phyloP scores from a whole-genome alignment of 2,797 vertebrate species.

The Gymnothorax reevesii region DNA sequence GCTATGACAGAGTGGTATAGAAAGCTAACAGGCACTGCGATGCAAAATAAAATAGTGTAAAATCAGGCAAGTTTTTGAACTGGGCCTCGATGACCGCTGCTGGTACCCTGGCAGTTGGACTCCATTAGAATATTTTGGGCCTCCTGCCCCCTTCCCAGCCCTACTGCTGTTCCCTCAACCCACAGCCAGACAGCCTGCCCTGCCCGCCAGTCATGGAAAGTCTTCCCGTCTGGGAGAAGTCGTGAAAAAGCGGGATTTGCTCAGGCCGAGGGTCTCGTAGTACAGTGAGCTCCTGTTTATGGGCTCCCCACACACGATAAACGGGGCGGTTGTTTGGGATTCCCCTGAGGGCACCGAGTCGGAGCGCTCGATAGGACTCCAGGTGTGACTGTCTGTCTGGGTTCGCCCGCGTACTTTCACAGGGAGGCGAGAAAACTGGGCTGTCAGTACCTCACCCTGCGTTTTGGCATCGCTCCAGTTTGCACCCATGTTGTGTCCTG shows the following conservation, averaged over 20 bases:
- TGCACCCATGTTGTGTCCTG: background rate
- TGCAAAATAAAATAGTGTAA: background rate
- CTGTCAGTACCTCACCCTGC: background rate
- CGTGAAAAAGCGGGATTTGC: background rate
- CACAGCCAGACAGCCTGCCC: background rate
- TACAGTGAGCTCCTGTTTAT: conserved; percentile 16
- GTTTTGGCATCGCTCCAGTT: background rate
- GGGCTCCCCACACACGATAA: background rate
- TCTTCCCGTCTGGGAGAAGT: background rate
- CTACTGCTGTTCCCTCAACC: background rate
- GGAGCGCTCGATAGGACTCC: background rate
- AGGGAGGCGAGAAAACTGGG: background rate
- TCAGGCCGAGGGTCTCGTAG: background rate
- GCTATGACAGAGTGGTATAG: background rate
- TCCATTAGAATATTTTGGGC: too few species aligned
- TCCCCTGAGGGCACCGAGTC: background rate
- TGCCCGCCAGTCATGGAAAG: background rate
- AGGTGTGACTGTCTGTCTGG: conserved; percentile 11
- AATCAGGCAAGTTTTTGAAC: background rate
- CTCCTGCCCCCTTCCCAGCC: background rate
- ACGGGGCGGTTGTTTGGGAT: conserved; percentile 8
- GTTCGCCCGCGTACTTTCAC: background rate
- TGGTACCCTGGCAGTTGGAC: background rate
- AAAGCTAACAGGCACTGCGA: background rate
- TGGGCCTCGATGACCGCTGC: background rate